Evolutionary conservation across 2,888 invertebrate genomes (phyloP), one percentile per base, ranked within the genome.

Genomic region (Melikaiella ostensackeni): DNA sequence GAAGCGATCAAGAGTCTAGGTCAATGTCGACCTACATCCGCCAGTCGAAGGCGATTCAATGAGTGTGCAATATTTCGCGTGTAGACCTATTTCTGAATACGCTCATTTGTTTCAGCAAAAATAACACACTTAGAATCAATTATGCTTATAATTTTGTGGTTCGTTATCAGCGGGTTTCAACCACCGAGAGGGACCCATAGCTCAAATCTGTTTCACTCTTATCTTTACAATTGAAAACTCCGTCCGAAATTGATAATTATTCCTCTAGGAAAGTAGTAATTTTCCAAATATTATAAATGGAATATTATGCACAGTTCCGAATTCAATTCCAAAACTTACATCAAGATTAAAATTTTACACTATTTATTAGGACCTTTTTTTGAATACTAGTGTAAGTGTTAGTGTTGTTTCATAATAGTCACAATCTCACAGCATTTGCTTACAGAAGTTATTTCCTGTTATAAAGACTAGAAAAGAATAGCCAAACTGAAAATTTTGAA

Each of bases 81-180:
- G 50, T 30, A n/a, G n/a, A 30, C 46, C 30, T 50, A 70, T 70
- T 70, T 70, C n/a, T 46, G 19, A 19, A 50, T 50, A 24, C 13
- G 24, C n/a, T n/a, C 13, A 70, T 70, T 50, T 50, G 3, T 46
- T 70, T 46, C 9, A 46, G 9, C 30, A 70, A 70, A 70, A 70
- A 70, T 70, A 70, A 70, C 50, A 70, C 30, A 30, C 70, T 50
- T n/a, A 27, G 50, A 21, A 50, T 70, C 70, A 50, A 70, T 70
- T 46, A 70, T 50, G 33, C 30, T 46, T n/a, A 50, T 13, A 50
- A 50, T 70, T 50, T 70, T n/a, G 50, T 30, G 30, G 70, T 50
- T 46, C 24, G 46, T 70, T 70, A 70, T 70, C 70, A 70, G 70
- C 70, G n/a, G 30, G 21, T 50, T 50, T 46, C 30, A 70, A 46